phyloP scores from a whole-genome alignment of 2,797 vertebrate genomes.

The Epinephelus malabaricus region DNA sequence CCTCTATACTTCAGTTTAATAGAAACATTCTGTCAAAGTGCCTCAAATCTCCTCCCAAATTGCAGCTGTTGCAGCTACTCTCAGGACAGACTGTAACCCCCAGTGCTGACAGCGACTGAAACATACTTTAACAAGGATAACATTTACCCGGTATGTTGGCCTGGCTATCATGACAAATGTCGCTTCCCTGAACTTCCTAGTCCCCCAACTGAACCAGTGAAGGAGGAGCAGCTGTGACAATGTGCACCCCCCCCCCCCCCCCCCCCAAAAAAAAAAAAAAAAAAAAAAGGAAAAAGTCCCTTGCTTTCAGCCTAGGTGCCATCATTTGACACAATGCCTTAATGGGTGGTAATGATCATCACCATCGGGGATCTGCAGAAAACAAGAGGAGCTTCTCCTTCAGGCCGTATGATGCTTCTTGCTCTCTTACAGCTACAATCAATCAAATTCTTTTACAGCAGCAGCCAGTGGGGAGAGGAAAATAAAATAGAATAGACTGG shows the following conservation, averaged over 20 bases:
- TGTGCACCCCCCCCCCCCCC: neutral
- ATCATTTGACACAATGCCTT: constrained; percentile 66
- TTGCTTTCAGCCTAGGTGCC: constrained; percentile 50
- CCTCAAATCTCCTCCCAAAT: constrained; percentile 27
- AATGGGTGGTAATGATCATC: constrained; percentile 73
- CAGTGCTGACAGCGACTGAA: constrained; percentile 27
- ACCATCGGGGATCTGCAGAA: constrained; percentile 55
- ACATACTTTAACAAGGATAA: constrained; percentile 34
- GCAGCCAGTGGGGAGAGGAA: constrained; percentile 43
- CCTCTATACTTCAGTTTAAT: constrained; percentile 13
- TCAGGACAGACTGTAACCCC: constrained; percentile 10
- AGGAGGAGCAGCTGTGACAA: constrained; percentile 2
- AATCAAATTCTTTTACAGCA: constrained; percentile 58
- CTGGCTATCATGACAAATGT: constrained; percentile 11
- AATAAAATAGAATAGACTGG: constrained; percentile 32
- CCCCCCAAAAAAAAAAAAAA: neutral
- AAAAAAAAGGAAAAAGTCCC: neutral
- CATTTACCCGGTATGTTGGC: constrained; percentile 1
- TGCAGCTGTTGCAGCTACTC: constrained; percentile 39
- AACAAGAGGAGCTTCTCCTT: constrained; percentile 54
- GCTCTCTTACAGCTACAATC: constrained; percentile 58
- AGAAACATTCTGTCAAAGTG: constrained; percentile 30
- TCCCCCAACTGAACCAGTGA: constrained; percentile 9
- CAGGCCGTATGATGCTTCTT: constrained; percentile 41
- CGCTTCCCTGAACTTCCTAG: neutral